Evolutionary conservation across 2,797 vertebrate species (phyloP).

Genomic region (Danio kyathit): DNA sequence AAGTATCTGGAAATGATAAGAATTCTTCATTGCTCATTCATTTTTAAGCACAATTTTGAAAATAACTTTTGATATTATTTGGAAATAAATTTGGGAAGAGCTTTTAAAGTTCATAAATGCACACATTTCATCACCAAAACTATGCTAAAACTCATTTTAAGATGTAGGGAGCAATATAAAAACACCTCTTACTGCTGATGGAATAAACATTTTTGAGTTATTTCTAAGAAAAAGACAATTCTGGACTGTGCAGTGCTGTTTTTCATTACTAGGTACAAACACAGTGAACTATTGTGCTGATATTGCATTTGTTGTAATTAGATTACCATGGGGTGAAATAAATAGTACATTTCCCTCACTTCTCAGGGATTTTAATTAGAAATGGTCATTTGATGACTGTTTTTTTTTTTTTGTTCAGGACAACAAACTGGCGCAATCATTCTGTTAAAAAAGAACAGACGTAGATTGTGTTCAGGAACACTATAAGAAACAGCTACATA

Average conservation of each 20-base stretch:
- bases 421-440: background rate
- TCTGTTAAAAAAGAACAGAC: background rate
- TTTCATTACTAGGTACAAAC: background rate
- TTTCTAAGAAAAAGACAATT: background rate
- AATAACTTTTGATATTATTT: background rate
- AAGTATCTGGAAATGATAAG: background rate
- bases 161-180: too few species aligned
- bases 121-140: background rate
- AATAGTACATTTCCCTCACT: constrained; percentile 25
- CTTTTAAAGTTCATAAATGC: background rate
- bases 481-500: background rate
- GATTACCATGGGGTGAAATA: background rate
- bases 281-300: constrained; percentile 4
- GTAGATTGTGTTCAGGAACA: background rate
- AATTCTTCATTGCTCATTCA: background rate
- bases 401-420: constrained; percentile 22
- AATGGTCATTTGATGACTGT: constrained; percentile 27
- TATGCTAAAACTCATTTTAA: background rate
- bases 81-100: background rate
- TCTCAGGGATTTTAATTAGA: constrained; percentile 56
- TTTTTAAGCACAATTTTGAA: background rate
- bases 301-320: constrained; percentile 11
- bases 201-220: too few species aligned
- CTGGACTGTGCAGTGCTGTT: background rate
- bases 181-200: too few species aligned